These are phyloP conservation scores for Rhagonycha lutea DNA, from an alignment of 2,888 invertebrate species.

Conservation along the genomic window DNA sequence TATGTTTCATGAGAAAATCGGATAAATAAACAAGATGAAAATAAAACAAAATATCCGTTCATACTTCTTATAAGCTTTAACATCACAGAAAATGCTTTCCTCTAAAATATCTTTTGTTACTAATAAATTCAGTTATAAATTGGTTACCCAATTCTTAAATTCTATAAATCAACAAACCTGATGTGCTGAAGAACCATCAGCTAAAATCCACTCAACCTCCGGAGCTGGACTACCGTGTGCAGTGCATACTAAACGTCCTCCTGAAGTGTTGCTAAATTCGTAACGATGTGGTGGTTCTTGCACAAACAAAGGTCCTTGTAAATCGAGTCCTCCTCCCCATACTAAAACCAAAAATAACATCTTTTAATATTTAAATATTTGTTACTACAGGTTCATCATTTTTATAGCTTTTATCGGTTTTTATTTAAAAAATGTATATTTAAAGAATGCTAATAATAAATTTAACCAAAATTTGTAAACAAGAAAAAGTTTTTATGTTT, in stretches of 20 bases:
- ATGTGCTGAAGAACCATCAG: constrained; percentile 70
- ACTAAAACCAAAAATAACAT: constrained; percentile 38
- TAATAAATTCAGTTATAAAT: neutral
- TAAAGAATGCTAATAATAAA: neutral
- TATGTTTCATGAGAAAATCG: neutral
- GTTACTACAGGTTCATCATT: too few relatives aligned
- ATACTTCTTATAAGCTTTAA: neutral
- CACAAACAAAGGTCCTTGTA: constrained; percentile 70
- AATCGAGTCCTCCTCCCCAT: constrained; percentile 59
- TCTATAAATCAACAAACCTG: constrained; percentile 51
- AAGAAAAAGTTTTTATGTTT: neutral
- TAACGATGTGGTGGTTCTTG: constrained; percentile 74
- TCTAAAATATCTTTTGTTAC: neutral
- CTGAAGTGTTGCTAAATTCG: constrained; percentile 78
- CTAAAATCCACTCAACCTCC: constrained; percentile 78
- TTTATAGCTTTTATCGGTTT: neutral
- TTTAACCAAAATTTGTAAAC: neutral
- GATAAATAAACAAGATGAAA: neutral
- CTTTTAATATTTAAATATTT: neutral
- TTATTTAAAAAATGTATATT: neutral
- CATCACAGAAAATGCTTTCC: neutral
- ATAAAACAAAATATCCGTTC: neutral
- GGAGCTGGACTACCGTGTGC: constrained; percentile 71
- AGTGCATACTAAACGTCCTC: constrained; percentile 70
- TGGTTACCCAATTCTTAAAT: neutral